Base-by-base conservation (phyloP, 2,113 vertebrate genomes). In the Furnarius figulus region DNA sequence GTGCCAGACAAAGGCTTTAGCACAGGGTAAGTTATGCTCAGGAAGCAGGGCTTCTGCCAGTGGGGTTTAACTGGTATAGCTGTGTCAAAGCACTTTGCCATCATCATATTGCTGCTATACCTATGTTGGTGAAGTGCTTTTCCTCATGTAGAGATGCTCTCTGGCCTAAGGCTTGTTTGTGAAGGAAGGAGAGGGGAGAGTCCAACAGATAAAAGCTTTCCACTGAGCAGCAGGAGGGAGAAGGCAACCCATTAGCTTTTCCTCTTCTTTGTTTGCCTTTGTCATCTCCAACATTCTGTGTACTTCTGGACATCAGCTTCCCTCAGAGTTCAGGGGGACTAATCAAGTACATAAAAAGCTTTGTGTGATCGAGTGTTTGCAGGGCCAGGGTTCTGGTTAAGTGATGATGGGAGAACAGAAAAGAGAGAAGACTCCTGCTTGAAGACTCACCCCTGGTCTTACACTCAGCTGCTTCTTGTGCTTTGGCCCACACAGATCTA, bases 151-250 rank as follows among this genome's bases (percentile, higher is more conserved):
- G 84, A 56, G 61, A 85, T 72, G 87, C 80, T 94, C 87, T 93
- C 80, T 94, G 83, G 88, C 90, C 93, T 58, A n/a, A 78, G 92
- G 88, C 76, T 96, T 92, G 90, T 93, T 95, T 96, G 80, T 71
- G 65, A 88, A 90, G 76, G 83, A 84, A 95, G 83, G 40, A 96
- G 47, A 94, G 55, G 33, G 67, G 74, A 74, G 71, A 94, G 42
- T 67, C 95, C 78, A 74, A 58, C 46, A 75, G 88, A 93, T 86
- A 66, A 96, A 94, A 92, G 88, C 92, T 94, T 93, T 94, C 76
- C 85, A 82, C 20, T 4, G 73, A 95, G 83, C 79, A 96, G 88
- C 95, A 89, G 96, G 96, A 92, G 76, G 68, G 86, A 92, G 83
- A 93, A 90, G 83, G 83, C 76, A 94, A 89, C 62, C 88, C 92